Conservation (phyloP, 2,113 vertebrate species). For the Gymnocephalus cernua region DNA sequence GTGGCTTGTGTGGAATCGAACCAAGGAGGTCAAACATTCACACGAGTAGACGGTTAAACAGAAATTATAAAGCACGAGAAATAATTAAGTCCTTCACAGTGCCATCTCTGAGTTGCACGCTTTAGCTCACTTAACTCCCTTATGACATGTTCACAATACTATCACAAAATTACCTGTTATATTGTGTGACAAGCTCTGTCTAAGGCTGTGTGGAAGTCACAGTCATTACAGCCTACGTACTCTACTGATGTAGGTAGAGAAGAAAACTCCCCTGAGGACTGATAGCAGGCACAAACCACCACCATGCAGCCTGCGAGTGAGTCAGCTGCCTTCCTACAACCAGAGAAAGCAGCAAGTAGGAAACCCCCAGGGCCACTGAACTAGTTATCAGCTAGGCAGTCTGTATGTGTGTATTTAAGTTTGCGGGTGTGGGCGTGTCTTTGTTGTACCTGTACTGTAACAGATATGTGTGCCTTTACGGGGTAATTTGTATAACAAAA, state of each 20-base stretch:
- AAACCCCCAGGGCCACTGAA: slow-evolving; percentile 58
- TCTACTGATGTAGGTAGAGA: slow-evolving; percentile 63
- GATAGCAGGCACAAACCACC: slow-evolving; percentile 70
- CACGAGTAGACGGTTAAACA: slow-evolving; percentile 3
- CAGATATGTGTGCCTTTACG: not conserved
- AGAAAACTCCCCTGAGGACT: slow-evolving; percentile 68
- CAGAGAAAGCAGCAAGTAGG: slow-evolving; percentile 70
- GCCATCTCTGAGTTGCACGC: not conserved
- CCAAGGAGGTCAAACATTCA: slow-evolving; percentile 12
- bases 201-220: slow-evolving; percentile 47
- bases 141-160: slow-evolving; percentile 29
- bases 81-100: slow-evolving; percentile 12
- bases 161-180: slow-evolving; percentile 29
- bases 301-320: slow-evolving; percentile 68
- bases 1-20: not conserved
- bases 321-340: slow-evolving; percentile 78
- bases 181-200: slow-evolving; percentile 46
- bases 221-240: slow-evolving; percentile 64
- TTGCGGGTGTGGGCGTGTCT: slow-evolving; percentile 11
- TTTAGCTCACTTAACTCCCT: slow-evolving; percentile 16
- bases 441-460: slow-evolving; percentile 25
- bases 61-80: slow-evolving; percentile 5
- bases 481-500: slow-evolving; percentile 4
- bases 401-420: slow-evolving; percentile 9
- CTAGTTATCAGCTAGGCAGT: slow-evolving; percentile 40